A percentile compares a stretch with the other conserved stretches of the same genome.
Conservation (phyloP, 1,140 invertebrate genomes). For the Nomia melanderi region DNA sequence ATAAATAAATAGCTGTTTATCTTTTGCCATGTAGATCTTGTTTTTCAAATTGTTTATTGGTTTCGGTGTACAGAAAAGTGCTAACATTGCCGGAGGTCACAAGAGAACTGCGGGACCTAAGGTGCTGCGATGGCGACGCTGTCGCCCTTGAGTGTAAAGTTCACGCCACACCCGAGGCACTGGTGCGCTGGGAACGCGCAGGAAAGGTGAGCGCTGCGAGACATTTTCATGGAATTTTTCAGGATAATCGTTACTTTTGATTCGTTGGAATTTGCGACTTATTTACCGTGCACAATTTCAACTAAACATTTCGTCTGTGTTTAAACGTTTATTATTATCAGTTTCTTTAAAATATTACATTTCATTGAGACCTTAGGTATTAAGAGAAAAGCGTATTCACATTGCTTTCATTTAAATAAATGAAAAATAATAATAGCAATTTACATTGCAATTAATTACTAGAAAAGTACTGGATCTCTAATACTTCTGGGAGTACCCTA, state of each 20-base stretch:
- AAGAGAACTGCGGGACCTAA: constrained; percentile 87
- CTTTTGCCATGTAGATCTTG: not conserved
- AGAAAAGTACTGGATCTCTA: no score
- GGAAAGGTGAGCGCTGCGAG: constrained; percentile 83
- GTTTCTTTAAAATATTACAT: no score
- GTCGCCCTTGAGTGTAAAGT: constrained; percentile 89
- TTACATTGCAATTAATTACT: no score
- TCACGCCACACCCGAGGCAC: constrained; percentile 83
- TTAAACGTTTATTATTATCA: no score
- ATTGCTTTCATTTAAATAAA: no score
- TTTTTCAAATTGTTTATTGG: not conserved
- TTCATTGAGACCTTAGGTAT: no score
- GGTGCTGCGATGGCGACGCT: constrained; percentile 90
- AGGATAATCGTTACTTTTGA: not conserved
- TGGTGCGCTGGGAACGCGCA: constrained; percentile 90
- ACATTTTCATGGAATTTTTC: not conserved
- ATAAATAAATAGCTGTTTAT: not conserved
- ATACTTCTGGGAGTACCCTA: no score
- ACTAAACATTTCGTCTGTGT: no score
- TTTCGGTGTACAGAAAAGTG: constrained; percentile 83
- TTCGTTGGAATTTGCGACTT: no score
- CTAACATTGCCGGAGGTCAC: constrained; percentile 88
- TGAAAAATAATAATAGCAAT: no score
- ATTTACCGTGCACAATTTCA: no score
- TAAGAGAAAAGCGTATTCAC: no score